A percentile compares a stretch with the other conserved stretches of the same genome.
These are phyloP conservation scores for Epizoanthus illoricatus DNA, from an alignment of 92 coral and sea anemone species.

Conservation along the genomic window DNA sequence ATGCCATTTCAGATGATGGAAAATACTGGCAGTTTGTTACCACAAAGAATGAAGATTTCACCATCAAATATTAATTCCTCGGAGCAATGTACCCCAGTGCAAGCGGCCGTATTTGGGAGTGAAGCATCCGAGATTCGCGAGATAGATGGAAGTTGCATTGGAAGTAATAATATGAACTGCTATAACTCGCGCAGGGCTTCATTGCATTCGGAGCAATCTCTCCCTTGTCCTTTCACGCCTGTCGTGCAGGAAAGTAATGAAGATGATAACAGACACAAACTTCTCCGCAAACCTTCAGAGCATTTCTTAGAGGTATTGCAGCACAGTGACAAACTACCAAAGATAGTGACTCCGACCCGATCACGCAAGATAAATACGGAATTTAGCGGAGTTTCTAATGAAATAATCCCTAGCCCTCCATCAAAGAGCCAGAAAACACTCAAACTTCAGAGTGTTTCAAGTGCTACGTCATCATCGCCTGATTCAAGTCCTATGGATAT, in stretches of 20 bases:
- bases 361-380: slow-evolving; percentile 17
- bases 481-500: slow-evolving; percentile 18
- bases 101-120: not conserved
- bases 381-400: slow-evolving; percentile 8
- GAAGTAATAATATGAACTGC: too few species aligned
- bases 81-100: slow-evolving; percentile 20
- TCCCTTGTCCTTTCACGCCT: slow-evolving; percentile 9
- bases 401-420: not conserved
- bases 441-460: slow-evolving; percentile 32
- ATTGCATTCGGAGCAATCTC: not conserved
- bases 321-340: slow-evolving; percentile 17
- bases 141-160: slow-evolving; percentile 1
- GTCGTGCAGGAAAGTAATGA: not conserved
- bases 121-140: slow-evolving; percentile 5
- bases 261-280: not conserved
- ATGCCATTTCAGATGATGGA: slow-evolving; percentile 44
- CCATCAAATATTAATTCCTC: slow-evolving; percentile 17
- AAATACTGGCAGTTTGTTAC: slow-evolving; percentile 32
- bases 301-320: slow-evolving; percentile 35
- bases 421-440: not conserved
- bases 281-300: slow-evolving; percentile 26
- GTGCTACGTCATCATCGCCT: slow-evolving; percentile 12
- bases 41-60: slow-evolving; percentile 35
- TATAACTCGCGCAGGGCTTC: not conserved
- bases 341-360: slow-evolving; percentile 6